Evolutionary conservation across 2,888 invertebrate genomes (phyloP).

Genomic region (Cyclophora punctaria): DNA sequence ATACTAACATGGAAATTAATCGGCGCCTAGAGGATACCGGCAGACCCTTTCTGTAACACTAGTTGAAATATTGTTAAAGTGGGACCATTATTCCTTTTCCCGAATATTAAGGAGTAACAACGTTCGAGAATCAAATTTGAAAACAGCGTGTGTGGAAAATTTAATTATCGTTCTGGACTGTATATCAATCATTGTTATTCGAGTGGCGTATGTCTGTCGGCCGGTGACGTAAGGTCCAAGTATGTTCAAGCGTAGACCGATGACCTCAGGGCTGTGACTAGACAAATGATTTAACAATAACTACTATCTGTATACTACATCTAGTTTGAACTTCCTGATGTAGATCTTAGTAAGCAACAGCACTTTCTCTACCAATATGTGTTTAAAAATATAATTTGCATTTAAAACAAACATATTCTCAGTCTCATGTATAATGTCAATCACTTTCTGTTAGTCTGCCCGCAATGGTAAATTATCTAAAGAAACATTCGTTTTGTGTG

Average conservation of each 20-base stretch:
- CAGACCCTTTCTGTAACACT: slow-evolving; percentile 29
- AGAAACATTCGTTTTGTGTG: neutral
- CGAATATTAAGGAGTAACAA: slow-evolving; percentile 21
- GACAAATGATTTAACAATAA: slow-evolving; percentile 7
- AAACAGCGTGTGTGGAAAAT: slow-evolving; percentile 59
- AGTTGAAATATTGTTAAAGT: slow-evolving; percentile 32
- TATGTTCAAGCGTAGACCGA: slow-evolving; percentile 51
- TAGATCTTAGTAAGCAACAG: too few species aligned
- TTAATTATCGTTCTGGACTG: slow-evolving; percentile 60
- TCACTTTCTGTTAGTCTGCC: too few species aligned
- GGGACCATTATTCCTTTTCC: slow-evolving; percentile 23
- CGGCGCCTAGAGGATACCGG: slow-evolving; percentile 40
- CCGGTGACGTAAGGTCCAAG: slow-evolving; percentile 57
- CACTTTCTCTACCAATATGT: neutral
- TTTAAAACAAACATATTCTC: too few species aligned
- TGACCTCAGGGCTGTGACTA: slow-evolving; percentile 53
- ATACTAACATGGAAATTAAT: slow-evolving; percentile 45
- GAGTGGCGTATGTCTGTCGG: slow-evolving; percentile 54
- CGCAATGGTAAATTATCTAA: too few species aligned
- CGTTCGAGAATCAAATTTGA: slow-evolving; percentile 41
- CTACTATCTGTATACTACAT: too few species aligned
- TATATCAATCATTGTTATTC: slow-evolving; percentile 62
- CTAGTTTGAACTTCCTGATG: too few species aligned
- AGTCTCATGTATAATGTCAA: too few species aligned
- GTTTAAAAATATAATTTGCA: too few species aligned